Conservation (phyloP, 2,888 invertebrate genomes). For the Himalopsyche kuldschensis region DNA sequence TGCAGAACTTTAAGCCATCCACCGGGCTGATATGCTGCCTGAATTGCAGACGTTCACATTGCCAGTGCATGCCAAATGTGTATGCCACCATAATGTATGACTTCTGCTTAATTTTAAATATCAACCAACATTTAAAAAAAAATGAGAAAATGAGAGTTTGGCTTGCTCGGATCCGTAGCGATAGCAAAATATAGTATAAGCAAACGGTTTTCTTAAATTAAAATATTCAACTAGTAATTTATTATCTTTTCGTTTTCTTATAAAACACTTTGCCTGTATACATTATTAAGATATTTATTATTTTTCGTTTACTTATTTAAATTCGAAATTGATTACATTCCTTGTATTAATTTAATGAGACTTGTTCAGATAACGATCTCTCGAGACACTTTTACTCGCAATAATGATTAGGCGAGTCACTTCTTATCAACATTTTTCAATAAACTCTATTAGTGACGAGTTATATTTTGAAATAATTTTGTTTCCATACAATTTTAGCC, state of each 20-base stretch:
- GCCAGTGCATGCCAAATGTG: too few species aligned
- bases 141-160: too few species aligned
- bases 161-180: too few species aligned
- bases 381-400: slow-evolving; percentile 4
- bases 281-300: slow-evolving; percentile 3
- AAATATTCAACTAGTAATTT: background rate
- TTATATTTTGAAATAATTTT: background rate
- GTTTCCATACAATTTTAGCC: too few species aligned
- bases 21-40: too few species aligned
- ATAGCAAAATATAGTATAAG: too few species aligned
- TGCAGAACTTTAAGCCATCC: too few species aligned
- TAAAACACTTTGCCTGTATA: background rate
- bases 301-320: slow-evolving; percentile 24
- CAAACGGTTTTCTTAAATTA: too few species aligned
- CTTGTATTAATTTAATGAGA: slow-evolving; percentile 15
- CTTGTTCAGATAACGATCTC: slow-evolving; percentile 14
- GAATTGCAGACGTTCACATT: too few species aligned
- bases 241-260: background rate
- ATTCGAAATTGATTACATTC: slow-evolving; percentile 28
- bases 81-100: too few species aligned
- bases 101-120: too few species aligned
- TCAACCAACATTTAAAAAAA: too few species aligned
- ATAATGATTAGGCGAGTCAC: slow-evolving; percentile 1
- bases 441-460: background rate
- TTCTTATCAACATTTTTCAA: background rate